These are phyloP conservation scores for Stenolophus ochropezus DNA, from an alignment of 2,888 invertebrate genomes.

Conservation along the genomic window DNA sequence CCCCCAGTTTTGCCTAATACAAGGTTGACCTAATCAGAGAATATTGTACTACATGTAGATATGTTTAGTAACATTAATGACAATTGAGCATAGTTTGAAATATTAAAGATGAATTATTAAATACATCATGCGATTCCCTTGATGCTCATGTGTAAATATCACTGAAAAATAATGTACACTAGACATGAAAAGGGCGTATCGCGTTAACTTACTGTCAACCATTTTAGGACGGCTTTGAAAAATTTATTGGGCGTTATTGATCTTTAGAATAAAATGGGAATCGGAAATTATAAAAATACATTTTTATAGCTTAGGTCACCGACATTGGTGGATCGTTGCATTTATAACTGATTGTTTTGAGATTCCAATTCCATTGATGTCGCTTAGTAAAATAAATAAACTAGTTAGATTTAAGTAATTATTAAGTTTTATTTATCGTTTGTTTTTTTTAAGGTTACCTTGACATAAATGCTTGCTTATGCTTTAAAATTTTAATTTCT, in stretches of 20 bases:
- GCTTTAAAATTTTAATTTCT: no score
- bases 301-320: no score
- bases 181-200: slow-evolving; percentile 1
- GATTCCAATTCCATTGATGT: no score
- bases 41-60: background rate
- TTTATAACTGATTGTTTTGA: no score
- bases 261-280: background rate
- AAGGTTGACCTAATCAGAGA: background rate
- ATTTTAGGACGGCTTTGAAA: background rate
- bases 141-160: background rate
- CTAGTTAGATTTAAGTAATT: no score
- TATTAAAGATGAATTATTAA: background rate
- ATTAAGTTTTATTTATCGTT: no score
- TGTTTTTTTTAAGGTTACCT: no score
- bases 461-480: no score
- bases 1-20: background rate
- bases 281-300: no score
- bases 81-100: background rate
- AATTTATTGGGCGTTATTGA: background rate
- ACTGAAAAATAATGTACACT: background rate
- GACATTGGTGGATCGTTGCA: no score
- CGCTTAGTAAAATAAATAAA: no score
- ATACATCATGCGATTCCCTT: background rate
- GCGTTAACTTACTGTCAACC: background rate
- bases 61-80: background rate